These are phyloP conservation scores for Candidula unifasciata DNA, from an alignment of 2,888 invertebrate genomes.

Conservation along the genomic window DNA sequence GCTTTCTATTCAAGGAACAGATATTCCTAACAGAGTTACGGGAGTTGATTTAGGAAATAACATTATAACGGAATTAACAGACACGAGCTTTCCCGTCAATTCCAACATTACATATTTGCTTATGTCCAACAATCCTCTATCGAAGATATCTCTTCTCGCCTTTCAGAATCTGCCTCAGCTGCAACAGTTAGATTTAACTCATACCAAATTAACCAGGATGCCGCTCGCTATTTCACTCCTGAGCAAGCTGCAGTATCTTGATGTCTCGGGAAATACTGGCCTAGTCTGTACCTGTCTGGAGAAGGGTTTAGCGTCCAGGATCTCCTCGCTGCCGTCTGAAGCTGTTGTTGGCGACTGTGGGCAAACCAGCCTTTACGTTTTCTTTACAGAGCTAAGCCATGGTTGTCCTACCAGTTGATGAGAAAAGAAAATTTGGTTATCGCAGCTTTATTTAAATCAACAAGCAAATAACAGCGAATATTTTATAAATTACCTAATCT, in stretches of 20 bases:
- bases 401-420: no score
- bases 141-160: neutral
- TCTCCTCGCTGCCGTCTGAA: neutral
- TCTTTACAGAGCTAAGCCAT: neutral
- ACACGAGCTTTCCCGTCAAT: neutral
- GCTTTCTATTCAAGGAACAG: no score
- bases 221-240: neutral
- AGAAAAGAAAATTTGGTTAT: no score
- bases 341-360: neutral
- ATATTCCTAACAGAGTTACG: neutral
- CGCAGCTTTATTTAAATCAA: no score
- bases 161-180: neutral
- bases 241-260: neutral
- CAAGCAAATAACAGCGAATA: no score
- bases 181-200: neutral
- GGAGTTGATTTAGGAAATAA: neutral
- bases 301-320: neutral
- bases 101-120: neutral
- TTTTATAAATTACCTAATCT: no score
- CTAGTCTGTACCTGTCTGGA: constrained; percentile 20
- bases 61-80: neutral
- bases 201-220: neutral
- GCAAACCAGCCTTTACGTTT: neutral
- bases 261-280: neutral
- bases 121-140: neutral